A percentile compares a stretch with the other conserved stretches of the same genome.
These are phyloP conservation scores for Piscicola geometra DNA, from an alignment of 2,888 invertebrate genomes.

Conservation along the genomic window DNA sequence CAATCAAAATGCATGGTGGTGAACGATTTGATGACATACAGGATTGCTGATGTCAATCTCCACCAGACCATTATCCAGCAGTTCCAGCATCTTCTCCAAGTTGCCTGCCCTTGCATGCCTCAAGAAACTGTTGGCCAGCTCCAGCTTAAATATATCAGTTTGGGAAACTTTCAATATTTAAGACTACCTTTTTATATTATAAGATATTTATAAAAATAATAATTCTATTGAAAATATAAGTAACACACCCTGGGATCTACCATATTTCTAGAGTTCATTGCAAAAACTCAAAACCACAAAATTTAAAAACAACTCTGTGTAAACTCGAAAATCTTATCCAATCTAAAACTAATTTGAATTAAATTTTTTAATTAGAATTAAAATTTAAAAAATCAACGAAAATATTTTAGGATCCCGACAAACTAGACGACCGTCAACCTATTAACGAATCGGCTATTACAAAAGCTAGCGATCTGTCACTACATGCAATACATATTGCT, in stretches of 20 bases:
- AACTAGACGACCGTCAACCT: no score
- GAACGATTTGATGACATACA: conserved; percentile 5
- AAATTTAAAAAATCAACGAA: no score
- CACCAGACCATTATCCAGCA: conserved; percentile 32
- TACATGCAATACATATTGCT: no score
- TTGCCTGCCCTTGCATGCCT: conserved; percentile 26
- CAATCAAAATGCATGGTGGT: no score
- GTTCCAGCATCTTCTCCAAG: conserved; percentile 28
- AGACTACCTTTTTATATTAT: neutral
- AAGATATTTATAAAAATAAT: neutral
- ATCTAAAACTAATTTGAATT: no score
- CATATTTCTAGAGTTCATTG: neutral
- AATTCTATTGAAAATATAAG: neutral
- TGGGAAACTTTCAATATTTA: neutral
- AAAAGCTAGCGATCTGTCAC: no score
- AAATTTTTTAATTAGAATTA: no score
- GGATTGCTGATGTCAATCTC: conserved; percentile 32
- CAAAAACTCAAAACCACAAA: neutral
- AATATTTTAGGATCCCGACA: no score
- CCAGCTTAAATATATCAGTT: neutral
- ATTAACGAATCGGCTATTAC: no score
- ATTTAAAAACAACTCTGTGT: neutral
- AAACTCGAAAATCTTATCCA: no score
- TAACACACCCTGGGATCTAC: conserved; percentile 4
- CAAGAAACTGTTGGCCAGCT: conserved; percentile 25